Evolutionary conservation across 2,797 vertebrate genomes (phyloP).

Genomic region (Pangasius sanitwongsei): DNA sequence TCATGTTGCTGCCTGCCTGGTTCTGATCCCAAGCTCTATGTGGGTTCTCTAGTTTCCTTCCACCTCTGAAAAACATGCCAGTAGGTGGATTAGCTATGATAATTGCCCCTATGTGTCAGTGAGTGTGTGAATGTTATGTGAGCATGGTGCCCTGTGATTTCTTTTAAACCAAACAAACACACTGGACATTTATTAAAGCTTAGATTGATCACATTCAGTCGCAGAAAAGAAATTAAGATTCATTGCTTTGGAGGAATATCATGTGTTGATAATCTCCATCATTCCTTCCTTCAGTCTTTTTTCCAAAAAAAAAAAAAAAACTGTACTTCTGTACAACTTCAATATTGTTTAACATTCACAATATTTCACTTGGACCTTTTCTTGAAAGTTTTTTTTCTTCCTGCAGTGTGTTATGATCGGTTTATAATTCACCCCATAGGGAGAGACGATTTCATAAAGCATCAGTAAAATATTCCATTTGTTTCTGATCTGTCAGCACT

Average conservation of each 20-base stretch:
- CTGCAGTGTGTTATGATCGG: background rate
- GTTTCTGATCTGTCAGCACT: slow-evolving; percentile 3
- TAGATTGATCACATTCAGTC: background rate
- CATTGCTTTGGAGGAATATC: no score
- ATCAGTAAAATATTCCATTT: background rate
- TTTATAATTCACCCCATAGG: slow-evolving; percentile 9
- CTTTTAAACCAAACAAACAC: background rate
- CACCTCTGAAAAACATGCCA: no score
- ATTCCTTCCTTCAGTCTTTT: background rate
- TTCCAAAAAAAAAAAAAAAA: background rate
- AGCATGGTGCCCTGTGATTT: background rate
- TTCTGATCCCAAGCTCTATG: no score
- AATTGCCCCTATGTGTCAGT: background rate
- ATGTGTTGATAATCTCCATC: no score
- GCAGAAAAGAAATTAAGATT: background rate
- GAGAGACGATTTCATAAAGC: background rate
- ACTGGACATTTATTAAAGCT: background rate
- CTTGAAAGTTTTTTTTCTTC: background rate
- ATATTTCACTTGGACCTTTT: background rate
- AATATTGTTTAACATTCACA: background rate
- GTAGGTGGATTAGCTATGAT: background rate
- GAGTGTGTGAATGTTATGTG: background rate
- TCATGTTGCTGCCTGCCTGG: no score
- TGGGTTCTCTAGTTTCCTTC: background rate
- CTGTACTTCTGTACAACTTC: background rate